These are phyloP conservation scores for Gallinago solitaria DNA, from an alignment of 2,797 vertebrate genomes.

Conservation along the genomic window DNA sequence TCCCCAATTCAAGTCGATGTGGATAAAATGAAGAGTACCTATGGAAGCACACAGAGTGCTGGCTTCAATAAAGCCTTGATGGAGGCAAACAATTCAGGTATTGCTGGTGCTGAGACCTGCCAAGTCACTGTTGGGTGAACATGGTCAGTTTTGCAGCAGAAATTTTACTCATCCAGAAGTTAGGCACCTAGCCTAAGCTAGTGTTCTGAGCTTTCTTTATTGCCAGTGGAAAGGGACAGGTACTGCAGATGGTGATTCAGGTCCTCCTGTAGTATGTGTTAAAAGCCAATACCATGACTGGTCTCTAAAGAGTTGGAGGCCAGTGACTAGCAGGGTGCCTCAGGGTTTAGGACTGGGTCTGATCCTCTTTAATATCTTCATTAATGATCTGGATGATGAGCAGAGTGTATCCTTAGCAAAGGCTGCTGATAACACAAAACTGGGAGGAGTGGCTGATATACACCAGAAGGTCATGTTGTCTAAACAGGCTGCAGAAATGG, in stretches of 20 bases:
- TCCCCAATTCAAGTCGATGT: conserved; percentile 83
- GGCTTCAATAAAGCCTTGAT: conserved; percentile 81
- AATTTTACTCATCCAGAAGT: neutral
- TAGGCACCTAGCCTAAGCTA: neutral
- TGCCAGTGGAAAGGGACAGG: neutral
- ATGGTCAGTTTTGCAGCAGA: neutral
- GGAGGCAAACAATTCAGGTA: conserved; percentile 86
- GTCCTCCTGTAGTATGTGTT: neutral
- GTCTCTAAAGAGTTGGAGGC: neutral
- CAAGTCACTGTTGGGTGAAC: neutral
- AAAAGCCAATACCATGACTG: neutral
- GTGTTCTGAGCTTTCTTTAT: neutral
- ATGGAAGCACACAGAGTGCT: conserved; percentile 64
- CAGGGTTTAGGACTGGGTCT: neutral
- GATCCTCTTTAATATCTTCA: neutral
- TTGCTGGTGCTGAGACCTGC: neutral
- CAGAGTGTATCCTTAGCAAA: neutral
- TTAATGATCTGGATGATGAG: neutral
- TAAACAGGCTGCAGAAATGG: neutral
- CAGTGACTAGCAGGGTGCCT: neutral
- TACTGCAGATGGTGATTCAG: neutral
- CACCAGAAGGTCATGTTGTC: too few species aligned
- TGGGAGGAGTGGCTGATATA: neutral
- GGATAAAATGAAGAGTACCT: conserved; percentile 75
- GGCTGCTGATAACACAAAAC: neutral